Evolutionary conservation across 2,888 invertebrate species (phyloP).

Genomic region (Cyaniris semiargus): DNA sequence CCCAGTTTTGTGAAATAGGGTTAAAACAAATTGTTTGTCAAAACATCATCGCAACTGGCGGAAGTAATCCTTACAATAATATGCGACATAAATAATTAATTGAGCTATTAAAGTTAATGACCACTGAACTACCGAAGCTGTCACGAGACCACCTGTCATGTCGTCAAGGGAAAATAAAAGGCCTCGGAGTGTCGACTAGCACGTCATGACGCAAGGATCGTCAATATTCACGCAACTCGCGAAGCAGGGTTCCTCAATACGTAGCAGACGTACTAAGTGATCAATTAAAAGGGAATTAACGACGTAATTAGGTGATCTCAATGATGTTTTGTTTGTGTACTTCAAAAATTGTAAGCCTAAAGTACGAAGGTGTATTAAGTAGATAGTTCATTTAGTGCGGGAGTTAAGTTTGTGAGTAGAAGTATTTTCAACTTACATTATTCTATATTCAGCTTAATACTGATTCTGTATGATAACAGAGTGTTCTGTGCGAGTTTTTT

Average conservation of each 20-base stretch:
- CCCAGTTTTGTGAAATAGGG: too few relatives aligned
- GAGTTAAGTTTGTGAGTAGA: not conserved
- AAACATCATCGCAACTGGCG: not conserved
- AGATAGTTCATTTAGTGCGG: not conserved
- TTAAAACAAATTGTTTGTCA: too few relatives aligned
- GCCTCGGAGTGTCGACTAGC: not conserved
- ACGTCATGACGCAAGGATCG: not conserved
- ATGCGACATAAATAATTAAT: not conserved
- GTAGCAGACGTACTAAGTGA: not conserved
- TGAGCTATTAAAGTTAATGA: not conserved
- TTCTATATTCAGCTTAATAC: not conserved
- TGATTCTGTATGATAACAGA: too few relatives aligned
- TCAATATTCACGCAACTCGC: not conserved
- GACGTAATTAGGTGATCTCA: constrained; percentile 6
- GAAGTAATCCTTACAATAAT: not conserved
- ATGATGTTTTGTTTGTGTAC: not conserved
- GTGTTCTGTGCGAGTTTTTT: too few relatives aligned
- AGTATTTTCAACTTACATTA: not conserved
- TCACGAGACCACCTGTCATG: not conserved
- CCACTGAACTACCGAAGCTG: not conserved
- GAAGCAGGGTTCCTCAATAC: not conserved
- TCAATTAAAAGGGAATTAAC: constrained; percentile 5
- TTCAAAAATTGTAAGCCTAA: constrained; percentile 1
- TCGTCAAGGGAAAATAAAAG: not conserved
- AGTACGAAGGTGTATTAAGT: not conserved